Evolutionary conservation across 2,888 invertebrate genomes (phyloP), one percentile per base, ranked within the genome.

Genomic region (Acrocyrtus sp.): DNA sequence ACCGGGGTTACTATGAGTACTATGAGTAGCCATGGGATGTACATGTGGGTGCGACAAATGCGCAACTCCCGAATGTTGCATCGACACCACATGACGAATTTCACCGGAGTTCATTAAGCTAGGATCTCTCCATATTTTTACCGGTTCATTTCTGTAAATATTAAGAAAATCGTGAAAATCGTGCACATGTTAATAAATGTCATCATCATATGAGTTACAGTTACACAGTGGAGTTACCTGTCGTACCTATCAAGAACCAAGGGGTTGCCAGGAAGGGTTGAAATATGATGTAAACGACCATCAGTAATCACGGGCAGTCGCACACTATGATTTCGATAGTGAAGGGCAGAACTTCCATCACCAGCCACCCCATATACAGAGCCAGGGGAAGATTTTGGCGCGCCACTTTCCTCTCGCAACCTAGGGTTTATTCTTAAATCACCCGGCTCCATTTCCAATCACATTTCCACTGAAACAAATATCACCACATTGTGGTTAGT

Each of bases 71-170:
- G 87, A 87, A 82, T 88, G 88, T 83, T 88, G 88, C 73, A 88
- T 87, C 81, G 88, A 88, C 81, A 88, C 88, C 65, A 89, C 88
- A 87, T 89, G 89, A 80, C 87, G 85, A 76, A 88, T 86, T 83
- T 86, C 86, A 79, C 84, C 83, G 82, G 85, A 86, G 84, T 85
- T 83, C 82, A 86, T 83, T 79, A 87, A 84, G 82, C 85, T 86
- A 78, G 88, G 88, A 83, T 89, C 88, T 80, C 88, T 85, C 86
- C 88, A 89, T 82, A 88, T 87, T 82, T 86, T 82, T 27, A 85
- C 83, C 27, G 85, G 83, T 56, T 80, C 78, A 47, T 56, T 67
- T 48, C 77, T 77, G 24, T n/a, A 17, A 43, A 8, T n/a, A n/a
- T n/a, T n/a, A n/a, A n/a, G n/a, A n/a, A n/a, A n/a, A n/a, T n/a